Percentiles rank a stretch among this genome's conserved stretches.
These are phyloP conservation scores for Cyphomyrus discorhynchus DNA, from an alignment of 2,113 vertebrate species.

Conservation along the genomic window DNA sequence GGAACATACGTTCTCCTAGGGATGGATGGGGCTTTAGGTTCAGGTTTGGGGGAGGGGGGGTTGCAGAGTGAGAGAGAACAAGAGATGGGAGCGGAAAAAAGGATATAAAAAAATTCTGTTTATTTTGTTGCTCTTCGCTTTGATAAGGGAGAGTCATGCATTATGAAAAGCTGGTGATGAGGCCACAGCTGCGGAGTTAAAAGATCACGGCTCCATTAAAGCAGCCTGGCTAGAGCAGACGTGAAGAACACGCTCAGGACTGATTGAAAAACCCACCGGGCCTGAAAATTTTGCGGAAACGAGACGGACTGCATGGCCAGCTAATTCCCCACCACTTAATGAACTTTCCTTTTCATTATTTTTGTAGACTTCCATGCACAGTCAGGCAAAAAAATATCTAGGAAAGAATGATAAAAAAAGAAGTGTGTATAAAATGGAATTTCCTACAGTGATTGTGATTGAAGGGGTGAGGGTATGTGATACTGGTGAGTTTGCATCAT, in stretches of 20 bases:
- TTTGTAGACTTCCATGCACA: conserved; percentile 48
- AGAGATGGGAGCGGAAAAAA: not conserved
- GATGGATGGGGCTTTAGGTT: not conserved
- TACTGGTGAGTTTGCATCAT: not conserved
- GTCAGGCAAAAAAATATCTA: conserved; percentile 38
- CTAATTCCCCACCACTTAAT: conserved; percentile 51
- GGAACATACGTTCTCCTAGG: not conserved
- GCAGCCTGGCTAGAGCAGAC: conserved; percentile 21
- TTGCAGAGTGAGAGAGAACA: not conserved
- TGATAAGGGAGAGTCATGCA: conserved; percentile 37
- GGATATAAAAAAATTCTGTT: conserved; percentile 23
- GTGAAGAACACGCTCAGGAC: conserved; percentile 15
- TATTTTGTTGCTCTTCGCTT: conserved; percentile 32
- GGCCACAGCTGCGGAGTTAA: conserved; percentile 36
- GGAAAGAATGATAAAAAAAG: conserved; percentile 48
- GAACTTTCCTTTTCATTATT: conserved; percentile 41
- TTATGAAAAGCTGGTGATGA: conserved; percentile 47
- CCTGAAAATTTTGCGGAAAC: conserved; percentile 29
- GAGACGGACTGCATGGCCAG: conserved; percentile 28
- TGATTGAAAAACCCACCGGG: conserved; percentile 22
- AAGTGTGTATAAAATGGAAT: not conserved
- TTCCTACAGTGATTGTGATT: not conserved
- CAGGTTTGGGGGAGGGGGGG: not conserved
- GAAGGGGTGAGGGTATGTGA: not conserved
- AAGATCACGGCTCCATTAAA: conserved; percentile 45